Conservation (phyloP, 2,888 invertebrate species). For the Lithophane ornitopus region DNA sequence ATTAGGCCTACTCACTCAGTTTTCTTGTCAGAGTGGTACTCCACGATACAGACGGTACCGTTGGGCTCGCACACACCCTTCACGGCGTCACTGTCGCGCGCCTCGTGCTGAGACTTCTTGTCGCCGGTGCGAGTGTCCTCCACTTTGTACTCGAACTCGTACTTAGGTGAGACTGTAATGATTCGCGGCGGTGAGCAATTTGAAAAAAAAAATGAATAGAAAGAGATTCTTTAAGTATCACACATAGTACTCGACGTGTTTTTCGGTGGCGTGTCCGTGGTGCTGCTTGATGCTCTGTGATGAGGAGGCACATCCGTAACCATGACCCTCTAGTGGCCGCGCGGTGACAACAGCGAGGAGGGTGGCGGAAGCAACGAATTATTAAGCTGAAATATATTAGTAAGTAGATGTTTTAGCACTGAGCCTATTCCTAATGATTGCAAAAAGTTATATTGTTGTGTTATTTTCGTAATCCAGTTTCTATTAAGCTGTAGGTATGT, state of each 20-base stretch:
- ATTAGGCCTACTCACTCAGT: slow-evolving; percentile 41
- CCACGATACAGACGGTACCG: slow-evolving; percentile 77
- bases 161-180: slow-evolving; percentile 79
- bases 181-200: not conserved
- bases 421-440: too few species aligned
- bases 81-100: slow-evolving; percentile 90
- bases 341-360: slow-evolving; percentile 14
- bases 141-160: slow-evolving; percentile 88
- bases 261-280: slow-evolving; percentile 52
- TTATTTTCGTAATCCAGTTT: too few species aligned
- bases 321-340: slow-evolving; percentile 52
- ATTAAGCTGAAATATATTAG: not conserved
- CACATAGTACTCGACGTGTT: slow-evolving; percentile 62
- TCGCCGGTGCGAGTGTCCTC: slow-evolving; percentile 84
- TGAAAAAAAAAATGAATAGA: too few species aligned
- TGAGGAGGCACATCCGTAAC: slow-evolving; percentile 69
- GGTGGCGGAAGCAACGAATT: not conserved
- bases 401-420: too few species aligned
- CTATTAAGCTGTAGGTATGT: too few species aligned
- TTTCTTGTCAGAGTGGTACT: slow-evolving; percentile 63
- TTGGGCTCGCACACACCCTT: slow-evolving; percentile 88
- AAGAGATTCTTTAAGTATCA: not conserved
- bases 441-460: too few species aligned
- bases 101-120: slow-evolving; percentile 76
- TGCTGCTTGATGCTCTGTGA: slow-evolving; percentile 54